Evolutionary conservation across 2,888 invertebrate genomes (phyloP).

Genomic region (Druceiella hillmani): DNA sequence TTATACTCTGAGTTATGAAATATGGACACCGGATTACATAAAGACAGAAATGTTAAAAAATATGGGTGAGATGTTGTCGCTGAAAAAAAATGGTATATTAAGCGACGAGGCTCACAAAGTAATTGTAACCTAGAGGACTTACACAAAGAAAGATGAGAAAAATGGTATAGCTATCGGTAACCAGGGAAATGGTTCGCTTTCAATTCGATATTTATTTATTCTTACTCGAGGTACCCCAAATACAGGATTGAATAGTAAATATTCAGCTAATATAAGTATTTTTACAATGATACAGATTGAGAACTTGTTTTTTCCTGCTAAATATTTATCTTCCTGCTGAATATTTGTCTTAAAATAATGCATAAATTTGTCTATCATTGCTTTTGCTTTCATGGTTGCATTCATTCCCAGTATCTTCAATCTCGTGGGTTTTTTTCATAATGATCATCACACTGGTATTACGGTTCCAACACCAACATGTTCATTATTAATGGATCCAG

Average conservation of each 20-base stretch:
- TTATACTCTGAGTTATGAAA: too few species aligned
- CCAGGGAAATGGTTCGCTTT: neutral
- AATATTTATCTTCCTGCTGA: neutral
- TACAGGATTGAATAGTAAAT: conserved; percentile 12
- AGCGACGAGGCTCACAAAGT: conserved; percentile 1
- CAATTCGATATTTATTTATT: neutral
- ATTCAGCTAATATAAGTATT: conserved; percentile 10
- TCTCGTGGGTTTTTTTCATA: conserved; percentile 9
- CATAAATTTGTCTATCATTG: too few species aligned
- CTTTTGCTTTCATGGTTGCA: conserved; percentile 1
- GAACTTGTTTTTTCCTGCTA: conserved; percentile 7
- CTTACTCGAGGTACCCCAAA: conserved; percentile 22
- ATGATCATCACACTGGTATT: conserved; percentile 11
- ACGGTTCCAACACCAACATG: conserved; percentile 11
- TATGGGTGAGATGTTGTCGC: neutral
- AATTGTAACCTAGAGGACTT: neutral
- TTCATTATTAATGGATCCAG: conserved; percentile 11
- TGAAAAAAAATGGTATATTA: neutral
- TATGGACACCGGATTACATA: too few species aligned
- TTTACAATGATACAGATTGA: conserved; percentile 9
- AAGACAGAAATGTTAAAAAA: too few species aligned
- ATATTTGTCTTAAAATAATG: too few species aligned
- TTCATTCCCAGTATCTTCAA: conserved; percentile 10
- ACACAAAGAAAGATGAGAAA: neutral
- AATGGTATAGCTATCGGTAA: neutral